Percentiles rank a stretch among this genome's conserved stretches.
Conservation (phyloP, 2,888 invertebrate genomes). For the Polymixis lichenea region DNA sequence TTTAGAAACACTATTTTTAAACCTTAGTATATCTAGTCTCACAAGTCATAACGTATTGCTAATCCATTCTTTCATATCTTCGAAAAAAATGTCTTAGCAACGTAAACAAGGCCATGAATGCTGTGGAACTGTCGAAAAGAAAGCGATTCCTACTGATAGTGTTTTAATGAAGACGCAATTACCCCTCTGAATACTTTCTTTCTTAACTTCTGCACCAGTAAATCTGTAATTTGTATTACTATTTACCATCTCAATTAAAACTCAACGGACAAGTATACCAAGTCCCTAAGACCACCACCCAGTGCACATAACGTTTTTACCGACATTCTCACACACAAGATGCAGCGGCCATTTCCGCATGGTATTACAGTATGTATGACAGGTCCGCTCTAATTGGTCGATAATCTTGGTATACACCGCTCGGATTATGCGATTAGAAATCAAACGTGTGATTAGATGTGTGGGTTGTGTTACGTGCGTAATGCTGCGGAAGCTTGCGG, state of each 20-base stretch:
- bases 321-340: conserved; percentile 50
- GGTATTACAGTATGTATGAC: conserved; percentile 69
- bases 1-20: too few species aligned
- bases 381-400: conserved; percentile 65
- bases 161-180: too few species aligned
- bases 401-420: conserved; percentile 37
- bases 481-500: conserved; percentile 26
- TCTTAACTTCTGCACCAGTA: neutral
- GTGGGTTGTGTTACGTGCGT: conserved; percentile 52
- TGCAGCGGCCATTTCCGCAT: conserved; percentile 65
- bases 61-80: too few species aligned
- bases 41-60: too few species aligned
- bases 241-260: neutral
- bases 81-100: too few species aligned
- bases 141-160: too few species aligned
- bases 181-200: neutral
- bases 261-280: conserved; percentile 18
- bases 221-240: neutral
- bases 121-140: too few species aligned
- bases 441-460: conserved; percentile 44
- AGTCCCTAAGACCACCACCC: conserved; percentile 12
- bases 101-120: too few species aligned
- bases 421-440: conserved; percentile 63
- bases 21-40: too few species aligned
- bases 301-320: conserved; percentile 39